phyloP scores from a whole-genome alignment of 2,113 vertebrate species.

The Melanerpes aurifrons region DNA sequence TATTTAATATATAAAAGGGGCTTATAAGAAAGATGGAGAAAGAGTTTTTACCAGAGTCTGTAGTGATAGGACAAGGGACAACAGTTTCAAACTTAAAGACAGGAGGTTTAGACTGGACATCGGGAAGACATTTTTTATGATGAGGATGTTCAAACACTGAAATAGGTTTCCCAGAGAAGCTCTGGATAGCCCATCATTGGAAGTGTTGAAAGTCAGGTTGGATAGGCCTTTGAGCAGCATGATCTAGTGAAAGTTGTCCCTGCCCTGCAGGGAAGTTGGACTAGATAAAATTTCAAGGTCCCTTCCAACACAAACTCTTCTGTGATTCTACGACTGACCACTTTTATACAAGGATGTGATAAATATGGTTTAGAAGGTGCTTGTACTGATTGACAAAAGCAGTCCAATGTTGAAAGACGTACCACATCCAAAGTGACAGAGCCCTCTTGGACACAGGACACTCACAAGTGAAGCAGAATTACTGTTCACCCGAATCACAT shows the following conservation, averaged over 20 bases:
- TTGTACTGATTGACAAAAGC: neutral
- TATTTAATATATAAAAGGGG: too few relatives aligned
- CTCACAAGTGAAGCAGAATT: neutral
- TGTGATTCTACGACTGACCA: neutral
- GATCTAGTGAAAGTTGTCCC: rapidly evolving
- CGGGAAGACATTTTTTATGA: neutral
- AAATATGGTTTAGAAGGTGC: neutral
- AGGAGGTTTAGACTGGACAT: neutral
- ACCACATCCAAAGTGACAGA: rapidly evolving
- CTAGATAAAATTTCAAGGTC: neutral
- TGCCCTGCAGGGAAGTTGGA: rapidly evolving
- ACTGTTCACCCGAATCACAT: neutral
- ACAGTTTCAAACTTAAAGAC: too few relatives aligned
- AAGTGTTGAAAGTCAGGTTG: neutral
- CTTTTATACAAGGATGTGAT: neutral
- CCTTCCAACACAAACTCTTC: neutral
- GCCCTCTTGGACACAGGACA: neutral
- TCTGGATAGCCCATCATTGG: neutral
- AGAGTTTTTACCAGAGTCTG: too few relatives aligned
- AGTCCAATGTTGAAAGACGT: neutral
- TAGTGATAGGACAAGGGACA: too few relatives aligned
- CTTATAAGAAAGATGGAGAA: too few relatives aligned
- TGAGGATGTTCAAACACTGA: neutral
- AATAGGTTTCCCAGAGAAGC: neutral
- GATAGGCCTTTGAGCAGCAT: neutral